A percentile compares a stretch with the other conserved stretches of the same genome.
Evolutionary conservation across 2,113 vertebrate genomes (phyloP).

Genomic region (Murina feae): DNA sequence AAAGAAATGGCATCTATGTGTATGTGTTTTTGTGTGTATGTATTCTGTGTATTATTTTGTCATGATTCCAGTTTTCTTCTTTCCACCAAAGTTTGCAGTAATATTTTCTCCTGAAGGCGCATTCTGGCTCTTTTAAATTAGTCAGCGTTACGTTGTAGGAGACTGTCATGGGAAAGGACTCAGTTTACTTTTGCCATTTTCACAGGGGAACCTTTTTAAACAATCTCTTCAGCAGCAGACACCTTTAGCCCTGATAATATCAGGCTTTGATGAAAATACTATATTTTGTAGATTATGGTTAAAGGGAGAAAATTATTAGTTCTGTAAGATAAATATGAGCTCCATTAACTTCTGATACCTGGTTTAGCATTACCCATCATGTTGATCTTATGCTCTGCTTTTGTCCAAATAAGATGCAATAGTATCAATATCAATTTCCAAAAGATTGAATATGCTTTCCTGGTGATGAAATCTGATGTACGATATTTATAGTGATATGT

Average conservation of each 20-base stretch:
- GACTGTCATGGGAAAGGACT: slow-evolving; percentile 67
- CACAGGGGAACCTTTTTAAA: slow-evolving; percentile 73
- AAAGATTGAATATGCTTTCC: slow-evolving; percentile 71
- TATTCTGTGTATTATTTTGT: slow-evolving; percentile 57
- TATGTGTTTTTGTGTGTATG: not conserved
- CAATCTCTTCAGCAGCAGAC: slow-evolving; percentile 72
- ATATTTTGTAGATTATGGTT: slow-evolving; percentile 82
- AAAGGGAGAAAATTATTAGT: slow-evolving; percentile 77
- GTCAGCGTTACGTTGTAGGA: slow-evolving; percentile 73
- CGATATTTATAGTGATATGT: slow-evolving; percentile 74
- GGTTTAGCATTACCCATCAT: slow-evolving; percentile 72
- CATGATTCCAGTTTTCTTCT: slow-evolving; percentile 64
- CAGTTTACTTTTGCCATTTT: slow-evolving; percentile 71
- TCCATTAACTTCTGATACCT: slow-evolving; percentile 75
- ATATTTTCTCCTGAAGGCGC: slow-evolving; percentile 62
- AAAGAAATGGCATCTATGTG: not conserved
- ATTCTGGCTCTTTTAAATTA: slow-evolving; percentile 65
- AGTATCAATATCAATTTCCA: slow-evolving; percentile 75
- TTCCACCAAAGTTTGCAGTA: slow-evolving; percentile 75
- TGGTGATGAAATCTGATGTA: slow-evolving; percentile 77
- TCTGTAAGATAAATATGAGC: slow-evolving; percentile 75
- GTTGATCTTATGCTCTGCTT: slow-evolving; percentile 75
- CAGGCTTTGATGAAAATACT: slow-evolving; percentile 84
- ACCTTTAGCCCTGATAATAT: slow-evolving; percentile 82
- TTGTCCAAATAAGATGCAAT: slow-evolving; percentile 71